Evolutionary conservation across 2,797 vertebrate genomes (phyloP).

Genomic region (Ctenosaura bakeri): DNA sequence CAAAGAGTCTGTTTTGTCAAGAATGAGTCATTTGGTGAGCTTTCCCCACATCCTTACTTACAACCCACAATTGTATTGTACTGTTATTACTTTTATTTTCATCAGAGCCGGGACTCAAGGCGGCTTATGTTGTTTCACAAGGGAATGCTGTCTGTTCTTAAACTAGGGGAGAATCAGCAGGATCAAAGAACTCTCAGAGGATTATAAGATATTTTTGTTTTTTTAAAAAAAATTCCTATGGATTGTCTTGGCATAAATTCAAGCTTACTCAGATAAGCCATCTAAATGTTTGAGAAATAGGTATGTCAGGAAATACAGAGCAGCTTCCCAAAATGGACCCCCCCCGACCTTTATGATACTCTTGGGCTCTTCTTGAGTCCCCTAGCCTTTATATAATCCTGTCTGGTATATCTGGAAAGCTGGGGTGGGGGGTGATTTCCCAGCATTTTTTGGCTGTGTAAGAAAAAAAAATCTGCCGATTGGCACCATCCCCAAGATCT

Average conservation of each 20-base stretch:
- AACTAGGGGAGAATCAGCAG: slow-evolving; percentile 12
- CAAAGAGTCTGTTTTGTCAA: too few relatives aligned
- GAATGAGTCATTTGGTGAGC: too few relatives aligned
- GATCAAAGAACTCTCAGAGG: slow-evolving; percentile 1
- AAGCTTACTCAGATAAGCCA: slow-evolving; percentile 17
- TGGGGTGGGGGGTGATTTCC: background rate
- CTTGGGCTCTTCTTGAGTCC: slow-evolving; percentile 5
- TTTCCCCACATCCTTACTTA: too few relatives aligned
- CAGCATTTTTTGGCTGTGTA: slow-evolving; percentile 17
- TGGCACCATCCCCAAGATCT: slow-evolving; percentile 15
- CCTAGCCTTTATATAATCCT: slow-evolving; percentile 9
- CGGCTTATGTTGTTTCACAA: background rate
- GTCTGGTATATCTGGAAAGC: slow-evolving; percentile 18
- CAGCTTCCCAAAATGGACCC: slow-evolving; percentile 15
- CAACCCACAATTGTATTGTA: too few relatives aligned
- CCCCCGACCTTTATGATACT: background rate
- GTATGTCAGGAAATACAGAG: slow-evolving; percentile 37
- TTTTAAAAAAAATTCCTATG: slow-evolving; percentile 29
- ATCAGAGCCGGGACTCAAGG: too few relatives aligned
- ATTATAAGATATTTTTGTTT: slow-evolving; percentile 15
- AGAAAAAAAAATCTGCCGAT: slow-evolving; percentile 18
- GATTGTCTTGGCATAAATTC: slow-evolving; percentile 53
- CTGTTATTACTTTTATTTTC: too few relatives aligned
- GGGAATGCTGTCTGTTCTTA: slow-evolving; percentile 38
- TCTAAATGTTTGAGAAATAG: background rate